Base-by-base conservation (phyloP, 2,888 invertebrate species). In the Scotopteryx bipunctaria region DNA sequence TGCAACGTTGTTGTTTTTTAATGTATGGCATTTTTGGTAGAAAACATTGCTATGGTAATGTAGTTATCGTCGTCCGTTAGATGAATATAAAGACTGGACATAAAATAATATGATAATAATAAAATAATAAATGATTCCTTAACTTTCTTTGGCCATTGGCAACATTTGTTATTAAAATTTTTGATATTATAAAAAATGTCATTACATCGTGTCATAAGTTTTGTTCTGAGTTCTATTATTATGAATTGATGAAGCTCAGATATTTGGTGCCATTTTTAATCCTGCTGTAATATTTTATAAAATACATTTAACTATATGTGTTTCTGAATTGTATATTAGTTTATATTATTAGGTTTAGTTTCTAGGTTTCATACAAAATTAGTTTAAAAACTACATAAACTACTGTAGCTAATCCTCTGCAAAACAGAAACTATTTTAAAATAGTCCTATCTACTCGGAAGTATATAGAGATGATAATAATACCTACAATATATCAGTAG, bases 191-290 rank as follows among this genome's bases (percentile, higher is more conserved):
- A 21, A 15, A 32, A 29, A 32, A 8, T 15, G 8, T 15, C n/a
- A n/a, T n/a, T n/a, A n/a, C n/a, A n/a, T n/a, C n/a, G n/a, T n/a
- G 14, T 8, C 14, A 14, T 32, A 31, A 14, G 21, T 21, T 5
- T 21, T 21, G 6, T 8, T 1, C 8, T 25, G 11, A 11, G 15
- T 15, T 32, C 15, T 36, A 6, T 36, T 19, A 21, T 21, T 1
- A n/a, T 1, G 8, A 11, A 16, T 36, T 13, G 5, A 19, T 21
- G 32, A 42, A 33, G 32, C 32, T 42, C 31, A 14, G n/a, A 21
- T 31, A 13, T 15, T 5, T 25, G 31, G 46, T 46, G 46, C 46
- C 46, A 46, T 46, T 11, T 19, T 32, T 8, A 13, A 32, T 32
- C 16, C 25, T 25, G 23, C 8, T 46, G 13, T 46, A 3, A 42